A percentile compares a stretch with the other conserved stretches of the same genome.
Evolutionary conservation across 1,140 invertebrate genomes (phyloP).

Genomic region (Leptinotarsa lineolata): DNA sequence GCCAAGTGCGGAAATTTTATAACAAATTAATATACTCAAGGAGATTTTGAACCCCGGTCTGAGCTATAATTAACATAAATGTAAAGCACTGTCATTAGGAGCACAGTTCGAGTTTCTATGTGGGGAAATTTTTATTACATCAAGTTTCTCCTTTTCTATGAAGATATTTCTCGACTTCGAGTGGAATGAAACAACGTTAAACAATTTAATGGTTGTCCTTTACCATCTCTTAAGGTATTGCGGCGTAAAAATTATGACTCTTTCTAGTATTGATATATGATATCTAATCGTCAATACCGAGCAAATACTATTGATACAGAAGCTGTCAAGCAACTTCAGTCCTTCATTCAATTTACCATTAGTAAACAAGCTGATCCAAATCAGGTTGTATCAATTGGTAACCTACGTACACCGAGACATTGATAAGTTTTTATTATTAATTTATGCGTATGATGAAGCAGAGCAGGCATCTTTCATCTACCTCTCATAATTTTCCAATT

Average conservation of each 20-base stretch:
- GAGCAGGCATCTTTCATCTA: too few relatives aligned
- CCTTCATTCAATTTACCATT: too few relatives aligned
- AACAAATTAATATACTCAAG: constrained; percentile 37
- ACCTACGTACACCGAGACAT: too few relatives aligned
- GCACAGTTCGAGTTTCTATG: not conserved
- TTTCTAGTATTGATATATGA: not conserved
- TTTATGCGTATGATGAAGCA: too few relatives aligned
- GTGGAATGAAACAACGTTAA: not conserved
- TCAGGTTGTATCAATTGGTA: too few relatives aligned
- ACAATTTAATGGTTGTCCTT: not conserved
- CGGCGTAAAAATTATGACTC: not conserved
- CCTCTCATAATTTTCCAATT: too few relatives aligned
- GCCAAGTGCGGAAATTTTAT: constrained; percentile 41
- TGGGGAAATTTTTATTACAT: constrained; percentile 7
- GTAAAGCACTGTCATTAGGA: constrained; percentile 5
- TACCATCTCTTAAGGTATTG: not conserved
- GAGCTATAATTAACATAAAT: constrained; percentile 14
- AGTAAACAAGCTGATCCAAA: too few relatives aligned
- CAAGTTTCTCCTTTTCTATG: not conserved
- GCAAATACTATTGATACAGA: too few relatives aligned
- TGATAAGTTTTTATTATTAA: too few relatives aligned
- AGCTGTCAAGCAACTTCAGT: too few relatives aligned
- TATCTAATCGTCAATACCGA: not conserved
- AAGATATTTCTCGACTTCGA: not conserved
- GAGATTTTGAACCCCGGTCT: constrained; percentile 37